A percentile compares a stretch with the other conserved stretches of the same genome.
phyloP scores from a whole-genome alignment of 2,113 vertebrate genomes.

The Mastomys natalensis region DNA sequence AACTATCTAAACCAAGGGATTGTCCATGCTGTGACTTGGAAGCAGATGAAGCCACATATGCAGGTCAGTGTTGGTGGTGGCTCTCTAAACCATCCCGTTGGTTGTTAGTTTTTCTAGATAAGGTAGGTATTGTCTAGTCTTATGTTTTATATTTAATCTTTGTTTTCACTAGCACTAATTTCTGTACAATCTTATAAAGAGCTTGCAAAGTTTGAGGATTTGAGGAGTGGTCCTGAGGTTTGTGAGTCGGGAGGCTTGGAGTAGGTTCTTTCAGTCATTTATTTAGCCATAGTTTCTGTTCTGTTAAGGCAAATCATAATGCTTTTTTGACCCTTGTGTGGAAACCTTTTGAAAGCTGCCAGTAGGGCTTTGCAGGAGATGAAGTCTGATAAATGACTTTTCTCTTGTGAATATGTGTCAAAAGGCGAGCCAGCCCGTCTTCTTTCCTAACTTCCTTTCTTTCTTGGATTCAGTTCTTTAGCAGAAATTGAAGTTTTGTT shows the following conservation, averaged over 20 bases:
- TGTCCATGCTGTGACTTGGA: conserved; percentile 96
- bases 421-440: too few relatives aligned
- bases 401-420: neutral
- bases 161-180: neutral
- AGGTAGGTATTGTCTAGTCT: neutral
- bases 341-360: conserved; percentile 35
- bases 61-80: conserved; percentile 88
- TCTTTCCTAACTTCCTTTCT: neutral
- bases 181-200: neutral
- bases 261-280: neutral
- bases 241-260: neutral
- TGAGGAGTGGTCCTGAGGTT: neutral
- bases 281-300: neutral
- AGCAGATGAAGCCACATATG: conserved; percentile 97
- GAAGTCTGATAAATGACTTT: conserved; percentile 9
- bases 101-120: conserved; percentile 51
- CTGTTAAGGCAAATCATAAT: neutral
- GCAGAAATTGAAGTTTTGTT: neutral
- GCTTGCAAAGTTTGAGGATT: neutral
- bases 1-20: conserved; percentile 95
- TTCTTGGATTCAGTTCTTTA: neutral
- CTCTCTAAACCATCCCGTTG: neutral
- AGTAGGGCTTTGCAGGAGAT: neutral
- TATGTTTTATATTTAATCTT: neutral
- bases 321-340: neutral